Percentiles rank a stretch among this genome's conserved stretches.
Evolutionary conservation across 2,888 invertebrate species (phyloP).

Genomic region (Drosophila anomalata): DNA sequence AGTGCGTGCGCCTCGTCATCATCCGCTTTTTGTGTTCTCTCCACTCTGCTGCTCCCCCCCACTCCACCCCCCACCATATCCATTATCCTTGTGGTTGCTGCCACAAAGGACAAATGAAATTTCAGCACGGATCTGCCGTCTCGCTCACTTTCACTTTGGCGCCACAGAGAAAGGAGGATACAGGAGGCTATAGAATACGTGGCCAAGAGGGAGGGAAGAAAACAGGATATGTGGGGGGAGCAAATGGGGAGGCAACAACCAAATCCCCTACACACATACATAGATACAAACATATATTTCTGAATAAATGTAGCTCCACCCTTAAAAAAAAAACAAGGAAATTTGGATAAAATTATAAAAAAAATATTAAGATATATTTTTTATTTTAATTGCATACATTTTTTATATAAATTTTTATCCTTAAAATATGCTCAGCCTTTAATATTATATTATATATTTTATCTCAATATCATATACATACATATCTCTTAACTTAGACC

Average conservation of each 20-base stretch:
- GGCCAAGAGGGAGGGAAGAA: constrained; percentile 7
- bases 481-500: too few relatives aligned
- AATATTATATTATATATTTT: too few relatives aligned
- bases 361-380: neutral
- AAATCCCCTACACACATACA: neutral
- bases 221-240: neutral
- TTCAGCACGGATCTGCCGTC: constrained; percentile 59
- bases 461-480: too few relatives aligned
- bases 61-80: constrained; percentile 15
- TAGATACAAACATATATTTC: neutral
- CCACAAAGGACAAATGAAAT: constrained; percentile 72
- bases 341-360: neutral
- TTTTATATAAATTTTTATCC: too few relatives aligned
- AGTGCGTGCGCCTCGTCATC: constrained; percentile 58
- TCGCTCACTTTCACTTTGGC: constrained; percentile 72
- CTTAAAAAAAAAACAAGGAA: neutral
- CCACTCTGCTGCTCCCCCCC: neutral
- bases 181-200: neutral
- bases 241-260: constrained; percentile 26
- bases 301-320: neutral
- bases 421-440: too few relatives aligned
- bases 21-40: constrained; percentile 3
- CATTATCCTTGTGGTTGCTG: constrained; percentile 28
- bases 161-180: constrained; percentile 22
- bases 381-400: too few relatives aligned